These are phyloP conservation scores for Phocides pigmalion DNA, from an alignment of 1,140 invertebrate species.

Conservation along the genomic window DNA sequence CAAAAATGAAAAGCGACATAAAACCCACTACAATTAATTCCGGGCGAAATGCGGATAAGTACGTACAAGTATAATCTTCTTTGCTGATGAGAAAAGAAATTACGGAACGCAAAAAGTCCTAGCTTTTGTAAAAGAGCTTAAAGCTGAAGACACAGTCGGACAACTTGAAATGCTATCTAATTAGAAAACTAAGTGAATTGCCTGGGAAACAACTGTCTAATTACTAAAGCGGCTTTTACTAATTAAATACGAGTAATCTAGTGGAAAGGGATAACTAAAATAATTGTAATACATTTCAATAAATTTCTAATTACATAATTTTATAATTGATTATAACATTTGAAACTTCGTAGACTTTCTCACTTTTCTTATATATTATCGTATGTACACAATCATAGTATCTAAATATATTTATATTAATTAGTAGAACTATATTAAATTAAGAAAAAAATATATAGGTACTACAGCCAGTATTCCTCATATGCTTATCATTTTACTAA, in stretches of 20 bases:
- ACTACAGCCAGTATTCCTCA: too few species aligned
- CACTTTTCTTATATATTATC: too few species aligned
- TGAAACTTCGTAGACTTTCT: too few species aligned
- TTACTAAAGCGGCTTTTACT: constrained; percentile 45
- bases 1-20: background rate
- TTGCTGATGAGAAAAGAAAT: constrained; percentile 22
- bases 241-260: constrained; percentile 17
- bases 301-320: too few species aligned
- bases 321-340: too few species aligned
- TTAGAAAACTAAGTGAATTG: constrained; percentile 57
- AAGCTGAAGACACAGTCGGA: constrained; percentile 36
- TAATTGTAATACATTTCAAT: too few species aligned
- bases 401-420: too few species aligned
- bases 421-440: too few species aligned
- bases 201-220: constrained; percentile 53
- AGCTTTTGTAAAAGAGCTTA: constrained; percentile 30
- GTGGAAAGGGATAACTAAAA: background rate
- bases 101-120: constrained; percentile 30
- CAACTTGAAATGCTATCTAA: constrained; percentile 51
- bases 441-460: too few species aligned
- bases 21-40: background rate
- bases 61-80: constrained; percentile 16
- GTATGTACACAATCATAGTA: background rate
- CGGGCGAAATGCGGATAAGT: background rate
- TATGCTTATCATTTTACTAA: too few species aligned